These are phyloP conservation scores for Eucera pruinosa DNA, from an alignment of 2,888 invertebrate species.

Conservation along the genomic window DNA sequence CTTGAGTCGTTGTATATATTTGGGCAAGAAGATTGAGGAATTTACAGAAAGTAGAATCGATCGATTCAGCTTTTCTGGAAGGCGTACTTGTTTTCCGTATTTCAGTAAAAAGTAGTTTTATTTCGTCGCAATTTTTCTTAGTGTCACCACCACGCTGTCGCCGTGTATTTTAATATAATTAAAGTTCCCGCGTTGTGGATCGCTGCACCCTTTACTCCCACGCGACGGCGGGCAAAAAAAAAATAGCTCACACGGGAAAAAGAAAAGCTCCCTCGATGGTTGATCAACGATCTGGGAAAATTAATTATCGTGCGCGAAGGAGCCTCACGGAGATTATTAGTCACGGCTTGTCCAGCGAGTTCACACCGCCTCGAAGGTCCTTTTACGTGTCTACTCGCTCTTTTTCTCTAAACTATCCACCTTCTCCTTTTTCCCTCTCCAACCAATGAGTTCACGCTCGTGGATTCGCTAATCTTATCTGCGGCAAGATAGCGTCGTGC, in stretches of 20 bases:
- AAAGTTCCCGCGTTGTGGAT: conserved; percentile 61
- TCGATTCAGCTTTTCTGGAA: too few species aligned
- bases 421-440: not conserved
- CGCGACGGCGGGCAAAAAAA: conserved; percentile 38
- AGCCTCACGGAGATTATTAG: conserved; percentile 68
- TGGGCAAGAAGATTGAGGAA: too few species aligned
- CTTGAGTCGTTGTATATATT: too few species aligned
- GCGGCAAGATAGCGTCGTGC: conserved; percentile 73
- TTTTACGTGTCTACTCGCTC: conserved; percentile 41
- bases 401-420: not conserved
- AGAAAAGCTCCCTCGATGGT: conserved; percentile 46
- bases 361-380: conserved; percentile 59
- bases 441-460: conserved; percentile 50
- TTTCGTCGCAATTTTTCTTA: too few species aligned
- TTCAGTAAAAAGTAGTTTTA: too few species aligned
- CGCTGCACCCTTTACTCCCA: conserved; percentile 59
- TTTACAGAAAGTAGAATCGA: too few species aligned
- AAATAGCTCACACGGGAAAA: conserved; percentile 54
- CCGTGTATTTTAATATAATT: conserved; percentile 51
- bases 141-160: too few species aligned
- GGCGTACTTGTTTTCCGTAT: too few species aligned
- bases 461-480: conserved; percentile 79
- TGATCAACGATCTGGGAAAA: conserved; percentile 70
- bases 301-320: conserved; percentile 68
- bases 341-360: conserved; percentile 59